Percentiles rank a stretch among this genome's conserved stretches.
Evolutionary conservation across 35 echinoderm and acorn worm species (phyloP).

Genomic region (Ptychodera flava): DNA sequence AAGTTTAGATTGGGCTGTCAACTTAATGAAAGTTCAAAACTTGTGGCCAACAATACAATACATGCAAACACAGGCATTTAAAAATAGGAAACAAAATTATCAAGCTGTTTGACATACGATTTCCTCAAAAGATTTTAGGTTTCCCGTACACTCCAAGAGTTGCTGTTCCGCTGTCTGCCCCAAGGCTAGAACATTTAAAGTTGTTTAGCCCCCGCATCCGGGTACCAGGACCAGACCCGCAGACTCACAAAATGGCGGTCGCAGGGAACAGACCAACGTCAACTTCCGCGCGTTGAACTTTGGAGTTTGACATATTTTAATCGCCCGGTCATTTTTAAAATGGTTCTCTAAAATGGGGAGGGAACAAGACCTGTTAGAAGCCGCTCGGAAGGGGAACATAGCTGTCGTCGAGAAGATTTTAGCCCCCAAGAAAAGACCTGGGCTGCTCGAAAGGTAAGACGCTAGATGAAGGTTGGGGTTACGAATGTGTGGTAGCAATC

Average conservation of each 20-base stretch:
- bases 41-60: no score
- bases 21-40: no score
- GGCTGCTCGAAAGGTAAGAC: not conserved
- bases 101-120: no score
- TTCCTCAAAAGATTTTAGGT: no score
- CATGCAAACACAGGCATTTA: no score
- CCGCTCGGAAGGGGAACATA: slow-evolving; percentile 58
- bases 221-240: not conserved
- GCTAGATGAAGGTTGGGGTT: no score
- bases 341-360: slow-evolving; percentile 40
- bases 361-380: slow-evolving; percentile 69
- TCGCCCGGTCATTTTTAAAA: not conserved
- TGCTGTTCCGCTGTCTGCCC: not conserved
- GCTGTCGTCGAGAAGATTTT: slow-evolving; percentile 55
- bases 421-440: not conserved
- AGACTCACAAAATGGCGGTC: not conserved
- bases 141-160: no score
- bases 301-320: not conserved
- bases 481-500: no score
- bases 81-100: no score
- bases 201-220: not conserved
- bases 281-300: not conserved
- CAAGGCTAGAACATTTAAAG: no score
- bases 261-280: not conserved
- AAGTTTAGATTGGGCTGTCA: no score